Conservation (phyloP, 2,888 invertebrate species). For the Ariolimax columbianus region DNA sequence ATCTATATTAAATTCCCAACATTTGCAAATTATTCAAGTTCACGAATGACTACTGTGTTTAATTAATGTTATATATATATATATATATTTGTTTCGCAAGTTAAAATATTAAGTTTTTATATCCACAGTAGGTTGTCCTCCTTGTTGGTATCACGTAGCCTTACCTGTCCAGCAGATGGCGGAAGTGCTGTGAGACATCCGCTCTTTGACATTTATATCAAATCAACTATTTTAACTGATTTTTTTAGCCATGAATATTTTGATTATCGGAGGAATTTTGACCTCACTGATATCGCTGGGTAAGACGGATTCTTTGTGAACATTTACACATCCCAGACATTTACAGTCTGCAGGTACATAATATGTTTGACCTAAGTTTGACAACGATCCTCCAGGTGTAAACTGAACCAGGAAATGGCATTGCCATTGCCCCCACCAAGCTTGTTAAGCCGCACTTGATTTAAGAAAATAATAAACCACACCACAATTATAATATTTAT, state of each 20-base stretch:
- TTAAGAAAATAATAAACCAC: no score
- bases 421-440: no score
- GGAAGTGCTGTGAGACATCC: slow-evolving; percentile 18
- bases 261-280: slow-evolving; percentile 20
- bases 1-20: no score
- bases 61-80: no score
- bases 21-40: no score
- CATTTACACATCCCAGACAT: background rate
- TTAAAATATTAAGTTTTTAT: background rate
- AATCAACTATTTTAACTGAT: background rate
- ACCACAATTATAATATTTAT: background rate
- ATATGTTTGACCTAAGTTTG: background rate
- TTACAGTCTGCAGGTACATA: background rate
- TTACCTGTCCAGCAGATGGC: slow-evolving; percentile 49
- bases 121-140: slow-evolving; percentile 16
- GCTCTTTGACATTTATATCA: background rate
- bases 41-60: no score
- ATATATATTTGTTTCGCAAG: no score
- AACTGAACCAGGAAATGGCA: slow-evolving; percentile 43
- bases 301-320: slow-evolving; percentile 4
- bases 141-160: background rate
- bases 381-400: background rate
- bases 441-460: no score
- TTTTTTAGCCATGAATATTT: slow-evolving; percentile 32
- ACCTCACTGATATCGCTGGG: slow-evolving; percentile 5